phyloP scores from a whole-genome alignment of 2,797 vertebrate species.

The Hydrolagus colliei region DNA sequence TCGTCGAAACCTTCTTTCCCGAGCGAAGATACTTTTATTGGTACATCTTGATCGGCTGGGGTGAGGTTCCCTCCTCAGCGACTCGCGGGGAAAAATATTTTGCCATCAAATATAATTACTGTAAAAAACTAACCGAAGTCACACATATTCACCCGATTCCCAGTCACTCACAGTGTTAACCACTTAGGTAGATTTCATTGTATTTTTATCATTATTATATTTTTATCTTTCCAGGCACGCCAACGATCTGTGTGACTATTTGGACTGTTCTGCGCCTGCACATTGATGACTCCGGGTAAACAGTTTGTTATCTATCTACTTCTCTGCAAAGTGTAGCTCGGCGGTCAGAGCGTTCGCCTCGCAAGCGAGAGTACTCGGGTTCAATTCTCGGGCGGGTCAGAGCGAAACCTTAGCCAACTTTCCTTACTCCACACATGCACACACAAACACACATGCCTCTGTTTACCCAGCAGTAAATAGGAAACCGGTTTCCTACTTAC shows the following conservation, averaged over 20 bases:
- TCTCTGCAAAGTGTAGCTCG: no score
- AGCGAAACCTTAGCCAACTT: no score
- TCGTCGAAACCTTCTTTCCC: constrained; percentile 95
- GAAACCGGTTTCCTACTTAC: no score
- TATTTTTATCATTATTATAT: no score
- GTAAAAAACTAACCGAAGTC: no score
- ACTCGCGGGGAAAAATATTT: no score
- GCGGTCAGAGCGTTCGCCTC: not conserved
- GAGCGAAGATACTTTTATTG: constrained; percentile 96
- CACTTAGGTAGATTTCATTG: no score
- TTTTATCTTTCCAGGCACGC: constrained; percentile 65
- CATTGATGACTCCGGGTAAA: constrained; percentile 79
- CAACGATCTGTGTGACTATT: constrained; percentile 86
- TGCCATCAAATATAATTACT: no score
- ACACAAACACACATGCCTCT: no score
- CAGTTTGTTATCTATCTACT: not conserved
- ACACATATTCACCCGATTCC: no score
- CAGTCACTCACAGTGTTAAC: no score
- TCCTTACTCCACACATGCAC: not conserved
- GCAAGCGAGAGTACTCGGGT: not conserved
- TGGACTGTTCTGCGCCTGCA: constrained; percentile 89
- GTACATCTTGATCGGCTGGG: constrained; percentile 96
- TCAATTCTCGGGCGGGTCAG: not conserved
- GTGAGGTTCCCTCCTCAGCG: constrained; percentile 53
- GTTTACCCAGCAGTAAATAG: no score